Base-by-base conservation (phyloP, 2,888 invertebrate species). In the Drosophila kambysellisi region DNA sequence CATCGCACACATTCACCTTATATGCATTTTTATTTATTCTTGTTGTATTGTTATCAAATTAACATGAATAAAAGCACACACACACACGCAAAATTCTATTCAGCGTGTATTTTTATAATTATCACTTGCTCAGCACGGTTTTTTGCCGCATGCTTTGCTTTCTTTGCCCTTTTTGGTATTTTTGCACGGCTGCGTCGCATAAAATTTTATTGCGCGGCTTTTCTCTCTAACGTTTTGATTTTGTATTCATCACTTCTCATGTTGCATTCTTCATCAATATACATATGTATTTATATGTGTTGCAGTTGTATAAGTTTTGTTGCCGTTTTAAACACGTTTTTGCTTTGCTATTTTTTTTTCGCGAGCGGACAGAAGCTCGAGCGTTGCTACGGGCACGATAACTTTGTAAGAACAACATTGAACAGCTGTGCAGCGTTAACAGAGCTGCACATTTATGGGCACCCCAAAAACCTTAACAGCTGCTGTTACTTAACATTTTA, bases 11-110 rank as follows among this genome's bases (percentile, higher is more conserved):
- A 65, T 61, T 51, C 58, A 58, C 35, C 32, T 30, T 30, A 59
- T 39, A 15, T 41, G 25, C 37, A 59, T 29, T 33, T 35, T 46
- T 64, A 67, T 57, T 61, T 71, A 43, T 25, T 46, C 53, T 53
- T 63, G 32, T 66, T 52, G 57, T 80, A 77, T 87, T 90, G 81
- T 90, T 88, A 89, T 88, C 88, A 90, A 85, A 80, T 87, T 79
- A 81, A 51, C 70, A 74, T 69, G 61, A 64, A 54, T 63, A 60
- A 69, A 70, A 64, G 53, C 72, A 53, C 48, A 25, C 8, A 25
- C 15, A 46, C 12, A 37, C 37, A 37, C 37, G 8, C 1, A 64
- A 35, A 60, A 66, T 50, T 60, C 46, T 70, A 60, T 74, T 58
- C 69, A 57, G 46, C 41, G 35, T 64, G 29, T 67, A 67, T 74